Evolutionary conservation across 2,797 vertebrate species (phyloP), one percentile per base, ranked within the genome.

Genomic region (Chrysocyon brachyurus): DNA sequence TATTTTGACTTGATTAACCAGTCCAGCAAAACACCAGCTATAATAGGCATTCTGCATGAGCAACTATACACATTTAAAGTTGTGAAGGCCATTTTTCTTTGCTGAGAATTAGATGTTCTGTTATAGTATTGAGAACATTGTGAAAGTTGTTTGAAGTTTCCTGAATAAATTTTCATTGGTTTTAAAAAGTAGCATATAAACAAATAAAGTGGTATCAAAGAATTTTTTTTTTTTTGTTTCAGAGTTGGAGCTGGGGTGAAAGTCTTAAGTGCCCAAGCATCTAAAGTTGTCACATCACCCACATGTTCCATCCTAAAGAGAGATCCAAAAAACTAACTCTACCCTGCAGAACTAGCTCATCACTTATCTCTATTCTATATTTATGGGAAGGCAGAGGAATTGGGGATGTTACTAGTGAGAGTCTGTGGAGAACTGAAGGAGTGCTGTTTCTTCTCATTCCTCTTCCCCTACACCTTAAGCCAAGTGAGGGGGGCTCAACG

Each of bases 1-100:
- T 91, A 52, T 98, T 98, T 98, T 98, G 98, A 98, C 97, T 97
- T 97, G 87, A 96, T 61, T 97, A 96, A 94, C 97, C 92, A 94
- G 59, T 78, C 49, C 22, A 81, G 89, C 89, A 36, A 75, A 92
- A 91, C 46, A 17, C 75, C 78, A 96, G 75, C 24, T 94, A 6
- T 91, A 91, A 93, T 59, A 97, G 79, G 81, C 64, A 95, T 78
- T 92, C 90, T 94, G 56, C 52, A 57, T 95, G 90, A 95, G 22
- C 21, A 95, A 36, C 46, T 84, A 84, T 21, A 79, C n/a, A 59
- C 56, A 84, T 86, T 97, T 87, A 79, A 88, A 79, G 89, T n/a
- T 26, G 72, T 66, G 88, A 88, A 91, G 52, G 7, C 81, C 31
- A 2, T 33, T 93, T 96, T 96, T 94, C 82, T 89, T 66, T 85